Percentiles rank a stretch among this genome's conserved stretches.
phyloP scores from a whole-genome alignment of 1,140 invertebrate species.

The Diachasmimorpha longicaudata region DNA sequence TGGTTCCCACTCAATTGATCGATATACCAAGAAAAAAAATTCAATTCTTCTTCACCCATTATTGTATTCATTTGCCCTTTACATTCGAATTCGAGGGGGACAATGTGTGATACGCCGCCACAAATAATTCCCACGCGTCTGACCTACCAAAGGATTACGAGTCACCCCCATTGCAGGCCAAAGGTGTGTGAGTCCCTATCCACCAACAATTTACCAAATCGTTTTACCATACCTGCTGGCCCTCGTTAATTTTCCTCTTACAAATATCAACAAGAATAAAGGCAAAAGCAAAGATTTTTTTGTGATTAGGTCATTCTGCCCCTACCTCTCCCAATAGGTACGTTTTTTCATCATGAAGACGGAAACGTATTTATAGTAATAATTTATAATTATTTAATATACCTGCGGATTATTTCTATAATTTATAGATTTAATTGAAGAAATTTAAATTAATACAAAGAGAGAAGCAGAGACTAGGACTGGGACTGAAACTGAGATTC shows the following conservation, averaged over 20 bases:
- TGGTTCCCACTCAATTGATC: not conserved
- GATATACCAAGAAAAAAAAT: not conserved
- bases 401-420: not conserved
- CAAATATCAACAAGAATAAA: too few relatives aligned
- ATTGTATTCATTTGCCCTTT: not conserved
- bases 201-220: too few relatives aligned
- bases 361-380: too few relatives aligned
- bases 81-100: slow-evolving; percentile 10
- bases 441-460: not conserved
- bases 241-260: not conserved
- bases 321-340: too few relatives aligned
- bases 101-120: slow-evolving; percentile 24
- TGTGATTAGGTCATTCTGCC: too few relatives aligned
- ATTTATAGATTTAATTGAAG: not conserved
- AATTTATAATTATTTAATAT: too few relatives aligned
- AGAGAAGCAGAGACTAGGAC: too few relatives aligned
- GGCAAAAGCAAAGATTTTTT: too few relatives aligned
- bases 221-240: too few relatives aligned
- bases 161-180: slow-evolving; percentile 10
- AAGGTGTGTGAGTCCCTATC: too few relatives aligned
- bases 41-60: not conserved
- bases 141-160: slow-evolving; percentile 27
- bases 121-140: slow-evolving; percentile 28
- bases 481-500: too few relatives aligned
- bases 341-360: too few relatives aligned